Evolutionary conservation across 2,888 invertebrate genomes (phyloP), one percentile per base, ranked within the genome.

Genomic region (Agrenia bidenticulata): DNA sequence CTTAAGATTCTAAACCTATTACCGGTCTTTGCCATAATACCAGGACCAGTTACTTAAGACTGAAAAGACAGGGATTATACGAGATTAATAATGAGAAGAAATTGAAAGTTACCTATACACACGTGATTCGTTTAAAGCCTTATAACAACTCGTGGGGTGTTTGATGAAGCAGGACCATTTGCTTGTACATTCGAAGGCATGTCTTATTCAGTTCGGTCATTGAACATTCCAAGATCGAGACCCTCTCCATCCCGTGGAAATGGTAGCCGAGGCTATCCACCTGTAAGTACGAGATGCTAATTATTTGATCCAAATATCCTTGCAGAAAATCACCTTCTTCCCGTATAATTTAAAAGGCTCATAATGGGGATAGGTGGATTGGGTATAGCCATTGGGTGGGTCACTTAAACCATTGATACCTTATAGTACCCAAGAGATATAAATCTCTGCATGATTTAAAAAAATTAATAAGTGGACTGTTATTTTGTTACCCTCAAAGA

Each of bases 151-250:
- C 45, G 45, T 45, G 45, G 5, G 45, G 9, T 19, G n/a, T 19
- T 45, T 15, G 19, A 45, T 45, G 15, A 19, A 15, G 19, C 15
- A 45, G 45, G 45, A 45, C 5, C 9, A 19, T 45, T 45, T 15
- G n/a, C 45, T 15, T 9, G 5, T n/a, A 4, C n/a, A 45, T 15
- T 45, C 2, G 24, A 19, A 13, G 51, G 51, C 57, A 57, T 57
- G 57, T 57, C 57, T 57, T 41, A 41, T n/a, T 57, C 57, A 57
- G 57, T 39, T 32, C 64, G 68, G 60, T 63, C 68, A 68, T 51
- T 68, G 68, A 64, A 68, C 68, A 68, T 59, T 60, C 59, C 64
- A 53, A 39, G 62, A 62, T 41, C 42, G 4, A 37, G 26, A 57
- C 23, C 57, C 5, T 21, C 21, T 13, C 21, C 57, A 2, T 41